Percentiles rank a stretch among this genome's conserved stretches.
phyloP scores from a whole-genome alignment of 2,888 invertebrate genomes.

The Lagria hirta region DNA sequence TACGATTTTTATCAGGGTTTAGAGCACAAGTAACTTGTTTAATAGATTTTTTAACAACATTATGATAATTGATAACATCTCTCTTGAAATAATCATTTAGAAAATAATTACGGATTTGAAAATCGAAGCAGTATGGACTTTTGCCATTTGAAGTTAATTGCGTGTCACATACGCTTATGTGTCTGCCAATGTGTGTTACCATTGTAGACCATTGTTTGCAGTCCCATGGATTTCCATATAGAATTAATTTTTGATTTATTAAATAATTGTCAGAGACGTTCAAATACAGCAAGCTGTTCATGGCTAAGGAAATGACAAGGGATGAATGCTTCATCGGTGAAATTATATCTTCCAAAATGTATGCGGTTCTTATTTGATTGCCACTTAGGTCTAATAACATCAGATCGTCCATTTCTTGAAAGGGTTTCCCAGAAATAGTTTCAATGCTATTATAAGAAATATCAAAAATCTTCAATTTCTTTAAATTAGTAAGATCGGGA shows the following conservation, averaged over 20 bases:
- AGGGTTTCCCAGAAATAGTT: background rate
- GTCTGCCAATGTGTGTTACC: background rate
- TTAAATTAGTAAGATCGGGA: constrained; percentile 1
- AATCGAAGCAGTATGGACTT: constrained; percentile 2
- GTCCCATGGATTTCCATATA: constrained; percentile 15
- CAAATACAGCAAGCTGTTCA: constrained; percentile 1
- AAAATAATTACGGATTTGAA: no score
- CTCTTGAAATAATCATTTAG: no score
- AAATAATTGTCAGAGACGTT: constrained; percentile 1
- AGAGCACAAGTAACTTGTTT: background rate
- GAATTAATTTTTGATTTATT: constrained; percentile 3
- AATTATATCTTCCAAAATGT: constrained; percentile 3
- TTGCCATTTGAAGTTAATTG: constrained; percentile 1
- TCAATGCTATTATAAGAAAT: constrained; percentile 11
- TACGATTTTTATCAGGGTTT: no score
- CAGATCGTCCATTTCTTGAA: constrained; percentile 6
- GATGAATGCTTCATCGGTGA: constrained; percentile 5
- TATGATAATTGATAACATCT: background rate
- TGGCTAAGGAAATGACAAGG: constrained; percentile 5
- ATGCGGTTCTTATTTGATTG: constrained; percentile 6
- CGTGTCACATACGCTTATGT: constrained; percentile 8
- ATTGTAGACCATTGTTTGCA: constrained; percentile 3
- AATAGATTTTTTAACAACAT: background rate
- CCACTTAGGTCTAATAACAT: constrained; percentile 6
- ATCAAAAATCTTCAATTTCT: constrained; percentile 9